Evolutionary conservation across 2,113 vertebrate genomes (phyloP).

Genomic region (Panthera uncia): DNA sequence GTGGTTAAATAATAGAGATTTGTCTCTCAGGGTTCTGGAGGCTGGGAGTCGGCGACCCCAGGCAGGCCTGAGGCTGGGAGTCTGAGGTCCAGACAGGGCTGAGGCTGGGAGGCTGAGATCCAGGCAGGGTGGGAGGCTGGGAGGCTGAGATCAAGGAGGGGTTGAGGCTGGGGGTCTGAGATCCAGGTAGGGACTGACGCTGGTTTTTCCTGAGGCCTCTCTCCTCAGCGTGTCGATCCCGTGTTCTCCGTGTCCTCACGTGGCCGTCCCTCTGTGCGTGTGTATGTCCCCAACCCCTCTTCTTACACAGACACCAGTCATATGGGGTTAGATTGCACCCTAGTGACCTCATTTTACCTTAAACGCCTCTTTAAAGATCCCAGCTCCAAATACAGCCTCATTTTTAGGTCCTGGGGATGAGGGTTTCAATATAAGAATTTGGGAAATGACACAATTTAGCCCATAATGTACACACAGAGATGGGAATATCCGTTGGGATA

Average conservation of each 20-base stretch:
- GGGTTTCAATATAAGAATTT: neutral
- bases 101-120: neutral
- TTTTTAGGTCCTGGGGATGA: neutral
- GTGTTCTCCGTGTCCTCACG: accelerated
- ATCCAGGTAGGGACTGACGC: accelerated
- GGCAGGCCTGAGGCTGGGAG: neutral
- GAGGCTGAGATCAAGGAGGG: neutral
- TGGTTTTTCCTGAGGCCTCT: too few species aligned
- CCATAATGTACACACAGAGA: accelerated
- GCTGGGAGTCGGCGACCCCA: too few species aligned
- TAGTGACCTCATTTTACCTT: neutral
- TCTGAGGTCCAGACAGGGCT: too few species aligned
- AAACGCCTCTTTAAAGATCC: neutral
- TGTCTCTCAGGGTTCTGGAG: neutral
- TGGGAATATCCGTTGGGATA: neutral
- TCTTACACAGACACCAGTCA: neutral
- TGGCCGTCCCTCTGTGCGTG: neutral
- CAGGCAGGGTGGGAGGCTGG: neutral
- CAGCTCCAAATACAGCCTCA: accelerated
- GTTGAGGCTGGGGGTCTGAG: neutral
- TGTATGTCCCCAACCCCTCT: neutral
- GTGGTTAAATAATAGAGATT: neutral
- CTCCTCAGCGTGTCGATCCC: accelerated
- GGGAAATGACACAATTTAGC: neutral
- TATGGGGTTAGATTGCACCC: neutral